Percentiles rank a stretch among this genome's conserved stretches.
These are phyloP conservation scores for Chaetorhynchus papuensis DNA, from an alignment of 2,113 vertebrate genomes.

Conservation along the genomic window DNA sequence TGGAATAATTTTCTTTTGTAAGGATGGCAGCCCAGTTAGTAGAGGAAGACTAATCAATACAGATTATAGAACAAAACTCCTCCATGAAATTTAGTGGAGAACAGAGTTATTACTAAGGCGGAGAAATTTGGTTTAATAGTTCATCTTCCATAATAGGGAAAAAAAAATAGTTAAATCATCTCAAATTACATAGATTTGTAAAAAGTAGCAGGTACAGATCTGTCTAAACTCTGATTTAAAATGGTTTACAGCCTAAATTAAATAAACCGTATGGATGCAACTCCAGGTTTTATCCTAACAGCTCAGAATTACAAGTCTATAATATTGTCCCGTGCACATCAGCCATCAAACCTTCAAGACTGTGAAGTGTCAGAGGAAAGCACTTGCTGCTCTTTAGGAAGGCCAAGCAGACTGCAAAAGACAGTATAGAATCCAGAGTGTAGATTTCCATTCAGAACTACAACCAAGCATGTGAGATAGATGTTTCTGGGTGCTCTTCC, in stretches of 20 bases:
- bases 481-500: not conserved
- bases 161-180: not conserved
- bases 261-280: not conserved
- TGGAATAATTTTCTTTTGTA: not conserved
- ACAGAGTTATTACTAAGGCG: not conserved
- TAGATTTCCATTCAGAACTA: not conserved
- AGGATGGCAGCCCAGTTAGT: not conserved
- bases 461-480: not conserved
- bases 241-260: not conserved
- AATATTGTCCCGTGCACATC: not conserved
- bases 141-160: not conserved
- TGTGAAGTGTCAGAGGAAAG: not conserved
- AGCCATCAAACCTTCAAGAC: not conserved
- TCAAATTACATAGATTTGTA: not conserved
- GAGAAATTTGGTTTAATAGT: not conserved
- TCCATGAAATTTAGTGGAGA: not conserved
- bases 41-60: not conserved
- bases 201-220: not conserved
- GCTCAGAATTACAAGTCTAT: not conserved
- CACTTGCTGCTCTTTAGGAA: not conserved
- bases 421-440: not conserved
- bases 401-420: not conserved
- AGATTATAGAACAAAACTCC: not conserved
- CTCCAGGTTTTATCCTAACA: not conserved
- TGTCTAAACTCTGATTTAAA: not conserved